These are phyloP conservation scores for Anarhynchus alexandrinus DNA, from an alignment of 2,113 vertebrate species.

Conservation along the genomic window DNA sequence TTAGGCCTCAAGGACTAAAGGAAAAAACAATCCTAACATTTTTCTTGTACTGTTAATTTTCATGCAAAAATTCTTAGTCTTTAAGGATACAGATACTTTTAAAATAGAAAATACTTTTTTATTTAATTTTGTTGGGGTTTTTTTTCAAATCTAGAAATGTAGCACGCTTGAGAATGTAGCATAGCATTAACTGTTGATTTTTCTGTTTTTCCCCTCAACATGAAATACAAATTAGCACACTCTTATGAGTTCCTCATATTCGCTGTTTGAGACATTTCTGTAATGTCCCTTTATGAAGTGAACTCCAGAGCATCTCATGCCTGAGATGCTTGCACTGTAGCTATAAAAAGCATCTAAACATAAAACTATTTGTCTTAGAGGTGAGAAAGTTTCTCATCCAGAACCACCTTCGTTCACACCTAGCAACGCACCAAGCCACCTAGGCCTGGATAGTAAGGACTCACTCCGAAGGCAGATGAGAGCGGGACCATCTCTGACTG, in stretches of 20 bases:
- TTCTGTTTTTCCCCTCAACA: not conserved
- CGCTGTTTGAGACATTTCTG: not conserved
- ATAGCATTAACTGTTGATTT: not conserved
- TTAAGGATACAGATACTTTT: not conserved
- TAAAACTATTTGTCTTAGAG: not conserved
- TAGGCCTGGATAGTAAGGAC: not conserved
- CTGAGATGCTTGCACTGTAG: not conserved
- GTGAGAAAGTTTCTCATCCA: not conserved
- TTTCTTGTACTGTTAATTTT: not conserved
- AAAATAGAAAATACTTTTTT: not conserved
- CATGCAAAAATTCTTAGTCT: not conserved
- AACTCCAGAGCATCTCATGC: not conserved
- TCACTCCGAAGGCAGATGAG: not conserved
- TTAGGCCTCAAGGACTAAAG: not conserved
- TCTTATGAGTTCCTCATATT: not conserved
- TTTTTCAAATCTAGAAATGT: not conserved
- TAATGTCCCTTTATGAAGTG: not conserved
- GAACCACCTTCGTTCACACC: not conserved
- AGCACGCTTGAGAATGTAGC: not conserved
- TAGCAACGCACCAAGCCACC: fast-evolving
- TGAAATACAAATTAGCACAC: not conserved
- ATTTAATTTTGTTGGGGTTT: not conserved
- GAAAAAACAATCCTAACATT: not conserved
- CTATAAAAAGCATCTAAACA: not conserved
- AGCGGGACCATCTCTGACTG: not conserved